Conservation (phyloP, 2,797 vertebrate species). For the Sphenodon punctatus region DNA sequence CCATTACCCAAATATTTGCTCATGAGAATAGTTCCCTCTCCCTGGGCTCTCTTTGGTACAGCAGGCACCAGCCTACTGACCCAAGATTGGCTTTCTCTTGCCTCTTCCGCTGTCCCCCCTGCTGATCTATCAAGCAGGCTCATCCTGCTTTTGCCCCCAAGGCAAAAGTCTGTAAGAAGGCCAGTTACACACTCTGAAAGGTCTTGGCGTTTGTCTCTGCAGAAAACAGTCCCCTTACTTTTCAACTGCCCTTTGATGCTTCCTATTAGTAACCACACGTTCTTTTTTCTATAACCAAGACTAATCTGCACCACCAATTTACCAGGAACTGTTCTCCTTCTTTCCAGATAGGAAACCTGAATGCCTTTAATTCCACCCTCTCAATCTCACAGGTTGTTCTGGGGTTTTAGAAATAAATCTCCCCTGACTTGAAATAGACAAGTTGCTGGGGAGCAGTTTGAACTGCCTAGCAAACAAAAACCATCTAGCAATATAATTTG, state of each 20-base stretch:
- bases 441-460: slow-evolving; percentile 50
- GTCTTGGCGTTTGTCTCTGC: background rate
- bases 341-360: background rate
- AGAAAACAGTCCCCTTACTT: background rate
- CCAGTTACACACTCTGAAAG: background rate
- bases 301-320: slow-evolving; percentile 26
- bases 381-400: slow-evolving; percentile 36
- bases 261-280: slow-evolving; percentile 48
- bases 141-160: background rate
- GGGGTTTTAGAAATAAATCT: slow-evolving; percentile 63
- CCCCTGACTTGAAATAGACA: too few relatives aligned
- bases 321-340: background rate
- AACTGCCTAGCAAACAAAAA: slow-evolving; percentile 46
- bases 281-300: background rate
- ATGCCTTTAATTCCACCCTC: slow-evolving; percentile 47
- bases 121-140: too few relatives aligned
- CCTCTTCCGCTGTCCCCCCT: background rate
- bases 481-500: slow-evolving; percentile 43
- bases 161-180: background rate
- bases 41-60: background rate
- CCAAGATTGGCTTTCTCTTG: background rate
- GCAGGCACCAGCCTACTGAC: background rate
- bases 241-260: slow-evolving; percentile 20
- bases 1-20: background rate
- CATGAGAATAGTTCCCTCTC: background rate